Evolutionary conservation across 2,797 vertebrate species (phyloP), one percentile per base, ranked within the genome.

Genomic region (Streptopelia turtur): DNA sequence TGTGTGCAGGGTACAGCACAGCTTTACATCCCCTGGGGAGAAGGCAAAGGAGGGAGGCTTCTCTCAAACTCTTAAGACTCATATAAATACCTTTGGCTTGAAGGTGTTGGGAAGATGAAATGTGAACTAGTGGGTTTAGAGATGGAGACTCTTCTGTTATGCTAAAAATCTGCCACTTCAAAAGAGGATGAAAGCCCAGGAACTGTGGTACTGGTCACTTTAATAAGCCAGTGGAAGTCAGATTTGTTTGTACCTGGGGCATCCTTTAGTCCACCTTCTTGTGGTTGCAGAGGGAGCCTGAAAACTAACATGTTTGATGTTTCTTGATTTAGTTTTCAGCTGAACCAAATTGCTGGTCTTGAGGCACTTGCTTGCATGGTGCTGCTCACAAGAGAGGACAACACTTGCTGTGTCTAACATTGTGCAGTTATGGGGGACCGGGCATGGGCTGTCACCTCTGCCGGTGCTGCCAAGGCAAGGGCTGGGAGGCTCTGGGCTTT

Each of bases 391-490:
- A 5, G 27, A 16, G 35, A 59, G 28, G 2, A 33, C 9, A 45
- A 30, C 0, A 1, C 15, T 23, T 6, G 2, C 30, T 24, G 16
- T 74, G 66, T 37, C 33, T 23, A 23, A 6, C 13, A 33, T 22
- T 0, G 0, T 4, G 16, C 23, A 24, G 23, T 8, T 28, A 4
- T 2, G 10, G 31, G 37, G 21, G 14, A 53, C 31, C 1, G 2
- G 25, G 45, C 33, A 3, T 1, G 14, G 53, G 24, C 47, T 65
- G 28, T 55, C 13, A 1, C 30, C 30, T 64, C 50, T 1, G 2
- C 16, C 1, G 1, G 25, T 6, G 8, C 37, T 75, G 37, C 23
- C 33, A 24, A 13, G 33, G 15, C 2, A 16, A 56, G n/a, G 22
- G 35, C 39, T 52, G 0, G 2, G 28, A 18, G 28, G 28, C 24